Conservation (phyloP, 2,888 invertebrate genomes). For the Eilema caniola region DNA sequence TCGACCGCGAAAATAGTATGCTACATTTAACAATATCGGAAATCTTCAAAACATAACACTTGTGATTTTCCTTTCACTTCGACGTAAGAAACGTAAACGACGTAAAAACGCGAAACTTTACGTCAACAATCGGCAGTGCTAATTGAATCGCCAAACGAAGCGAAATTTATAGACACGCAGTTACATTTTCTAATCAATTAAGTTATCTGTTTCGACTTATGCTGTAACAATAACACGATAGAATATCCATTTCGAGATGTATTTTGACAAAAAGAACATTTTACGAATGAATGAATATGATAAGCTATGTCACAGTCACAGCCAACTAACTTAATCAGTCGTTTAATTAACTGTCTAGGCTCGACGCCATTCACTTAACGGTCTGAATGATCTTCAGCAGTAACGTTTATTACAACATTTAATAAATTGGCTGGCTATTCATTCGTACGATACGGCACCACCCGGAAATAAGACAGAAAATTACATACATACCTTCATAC, state of each 20-base stretch:
- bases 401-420: too few species aligned
- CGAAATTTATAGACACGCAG: conserved; percentile 63
- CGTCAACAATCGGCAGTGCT: conserved; percentile 51
- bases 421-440: too few species aligned
- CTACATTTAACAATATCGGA: conserved; percentile 20
- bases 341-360: too few species aligned
- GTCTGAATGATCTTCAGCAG: too few species aligned
- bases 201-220: conserved; percentile 39
- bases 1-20: neutral
- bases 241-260: conserved; percentile 34
- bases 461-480: too few species aligned
- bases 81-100: conserved; percentile 37
- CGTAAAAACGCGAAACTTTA: conserved; percentile 35
- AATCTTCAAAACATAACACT: conserved; percentile 34
- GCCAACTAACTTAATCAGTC: too few species aligned
- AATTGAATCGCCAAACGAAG: conserved; percentile 58
- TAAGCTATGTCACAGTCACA: too few species aligned
- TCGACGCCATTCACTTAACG: too few species aligned
- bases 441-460: too few species aligned
- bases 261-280: conserved; percentile 16
- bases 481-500: too few species aligned
- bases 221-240: conserved; percentile 37
- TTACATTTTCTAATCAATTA: conserved; percentile 57
- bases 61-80: conserved; percentile 51
- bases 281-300: neutral